Evolutionary conservation across 2,797 vertebrate species (phyloP).

Genomic region (Sebastes iracundus): DNA sequence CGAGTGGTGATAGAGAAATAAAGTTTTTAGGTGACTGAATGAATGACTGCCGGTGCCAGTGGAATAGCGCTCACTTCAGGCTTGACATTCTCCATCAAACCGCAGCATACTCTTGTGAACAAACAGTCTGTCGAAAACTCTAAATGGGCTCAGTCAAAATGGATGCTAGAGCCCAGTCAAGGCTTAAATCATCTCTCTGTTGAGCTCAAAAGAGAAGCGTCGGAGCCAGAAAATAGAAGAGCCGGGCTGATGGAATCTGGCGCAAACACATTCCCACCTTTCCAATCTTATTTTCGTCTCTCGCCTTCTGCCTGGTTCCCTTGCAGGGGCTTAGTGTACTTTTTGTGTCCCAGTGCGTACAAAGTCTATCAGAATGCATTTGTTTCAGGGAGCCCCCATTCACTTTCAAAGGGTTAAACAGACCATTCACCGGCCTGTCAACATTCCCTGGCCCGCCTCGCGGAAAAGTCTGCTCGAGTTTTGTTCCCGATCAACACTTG

Average conservation of each 20-base stretch:
- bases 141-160: slow-evolving; percentile 81
- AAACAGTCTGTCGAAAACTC: slow-evolving; percentile 80
- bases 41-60: slow-evolving; percentile 56
- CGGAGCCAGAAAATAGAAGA: slow-evolving; percentile 78
- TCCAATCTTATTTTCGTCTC: slow-evolving; percentile 85
- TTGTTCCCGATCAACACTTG: slow-evolving; percentile 93
- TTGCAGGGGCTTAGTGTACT: slow-evolving; percentile 84
- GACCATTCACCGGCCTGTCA: slow-evolving; percentile 99
- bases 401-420: slow-evolving; percentile 99
- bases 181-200: slow-evolving; percentile 83
- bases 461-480: slow-evolving; percentile 91
- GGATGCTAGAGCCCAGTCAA: slow-evolving; percentile 78
- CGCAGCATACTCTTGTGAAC: slow-evolving; percentile 74
- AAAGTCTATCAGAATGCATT: slow-evolving; percentile 97
- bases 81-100: slow-evolving; percentile 79
- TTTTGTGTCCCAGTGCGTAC: slow-evolving; percentile 88
- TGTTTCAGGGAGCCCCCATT: slow-evolving; percentile 92
- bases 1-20: slow-evolving; percentile 67
- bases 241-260: slow-evolving; percentile 82
- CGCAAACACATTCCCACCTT: slow-evolving; percentile 82
- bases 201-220: slow-evolving; percentile 77
- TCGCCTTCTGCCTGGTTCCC: slow-evolving; percentile 78
- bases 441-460: slow-evolving; percentile 88
- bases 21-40: slow-evolving; percentile 68
- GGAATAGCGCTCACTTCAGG: slow-evolving; percentile 67